Evolutionary conservation across 2,797 vertebrate species (phyloP).

Genomic region (Hyperoplus immaculatus): DNA sequence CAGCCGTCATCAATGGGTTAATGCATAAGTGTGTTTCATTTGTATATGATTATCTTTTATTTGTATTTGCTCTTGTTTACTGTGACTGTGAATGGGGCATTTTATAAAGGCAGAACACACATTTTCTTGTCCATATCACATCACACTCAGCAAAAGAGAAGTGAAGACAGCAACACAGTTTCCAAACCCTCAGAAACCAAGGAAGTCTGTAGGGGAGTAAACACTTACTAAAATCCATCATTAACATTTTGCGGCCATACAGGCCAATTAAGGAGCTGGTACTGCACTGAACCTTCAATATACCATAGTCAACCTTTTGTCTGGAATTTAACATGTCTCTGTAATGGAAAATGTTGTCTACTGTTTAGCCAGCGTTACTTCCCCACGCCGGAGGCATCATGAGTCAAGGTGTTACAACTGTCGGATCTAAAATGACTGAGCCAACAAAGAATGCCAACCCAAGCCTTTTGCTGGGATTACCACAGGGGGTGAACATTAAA

Average conservation of each 20-base stretch:
- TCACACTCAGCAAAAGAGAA: slow-evolving; percentile 37
- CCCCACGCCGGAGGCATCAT: slow-evolving; percentile 35
- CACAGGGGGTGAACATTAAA: slow-evolving; percentile 6
- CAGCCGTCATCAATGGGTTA: no score
- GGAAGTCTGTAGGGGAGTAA: slow-evolving; percentile 32
- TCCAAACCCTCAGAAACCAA: slow-evolving; percentile 23
- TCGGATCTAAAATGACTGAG: slow-evolving; percentile 35
- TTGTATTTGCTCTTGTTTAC: not conserved
- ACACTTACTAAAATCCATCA: slow-evolving; percentile 38
- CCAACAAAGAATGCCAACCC: slow-evolving; percentile 28
- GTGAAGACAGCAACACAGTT: slow-evolving; percentile 38
- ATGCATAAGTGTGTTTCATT: no score
- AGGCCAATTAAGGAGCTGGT: slow-evolving; percentile 12
- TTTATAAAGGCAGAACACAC: slow-evolving; percentile 7
- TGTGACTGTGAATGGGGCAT: not conserved
- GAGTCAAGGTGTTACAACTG: slow-evolving; percentile 50
- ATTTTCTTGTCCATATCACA: not conserved
- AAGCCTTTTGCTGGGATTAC: slow-evolving; percentile 10
- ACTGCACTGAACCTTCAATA: not conserved
- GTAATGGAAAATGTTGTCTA: slow-evolving; percentile 30
- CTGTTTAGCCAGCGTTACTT: slow-evolving; percentile 34
- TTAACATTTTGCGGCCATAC: not conserved
- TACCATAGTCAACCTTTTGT: slow-evolving; percentile 21
- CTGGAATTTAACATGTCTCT: slow-evolving; percentile 10
- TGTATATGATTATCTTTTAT: no score